Evolutionary conservation across 2,888 invertebrate species (phyloP), one percentile per base, ranked within the genome.

Genomic region (Geotrupes spiniger): DNA sequence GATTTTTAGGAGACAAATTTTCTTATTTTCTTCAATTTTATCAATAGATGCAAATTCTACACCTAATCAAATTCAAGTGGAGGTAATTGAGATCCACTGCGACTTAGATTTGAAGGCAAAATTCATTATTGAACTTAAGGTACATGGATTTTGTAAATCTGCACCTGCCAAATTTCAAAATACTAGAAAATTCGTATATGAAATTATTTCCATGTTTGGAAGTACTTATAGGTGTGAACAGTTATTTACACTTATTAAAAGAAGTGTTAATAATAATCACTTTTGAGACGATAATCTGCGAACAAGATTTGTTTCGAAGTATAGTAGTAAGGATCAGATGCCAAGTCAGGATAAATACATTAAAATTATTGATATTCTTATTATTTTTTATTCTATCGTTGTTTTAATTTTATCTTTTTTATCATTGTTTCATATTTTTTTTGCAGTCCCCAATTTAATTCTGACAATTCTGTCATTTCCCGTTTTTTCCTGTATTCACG

Each of bases 141-240:
- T 26, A 9, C 27, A 6, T 26, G 27, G 9, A 26, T 26, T 26
- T 26, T 26, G 9, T 26, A 26, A 26, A 37, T 37, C 11, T 6
- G 11, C 15, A 6, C 37, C 15, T 11, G 37, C 15, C 37, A 14
- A 16, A 5, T 14, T 15, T 37, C 14, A 45, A 47, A 50, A 50
- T 49, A 42, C 38, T 27, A 37, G 42, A 50, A 50, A 37, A 42
- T 42, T 50, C 42, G 42, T 38, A 42, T 48, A 43, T 51, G 39
- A 51, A 51, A 36, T 47, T 17, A 51, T 51, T 51, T 36, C 52
- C 41, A 54, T 49, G 52, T 49, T 56, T 52, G 54, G 52, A 47
- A 42, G 52, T 47, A 54, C 51, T 46, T 50, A 53, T 48, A 45
- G 49, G 48, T 53, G 48, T 36, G 42, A 54, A 29, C 44, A 50